Percentiles rank a stretch among this genome's conserved stretches.
Evolutionary conservation across 2,888 invertebrate genomes (phyloP).

Genomic region (Petrolisthes manimaculis): DNA sequence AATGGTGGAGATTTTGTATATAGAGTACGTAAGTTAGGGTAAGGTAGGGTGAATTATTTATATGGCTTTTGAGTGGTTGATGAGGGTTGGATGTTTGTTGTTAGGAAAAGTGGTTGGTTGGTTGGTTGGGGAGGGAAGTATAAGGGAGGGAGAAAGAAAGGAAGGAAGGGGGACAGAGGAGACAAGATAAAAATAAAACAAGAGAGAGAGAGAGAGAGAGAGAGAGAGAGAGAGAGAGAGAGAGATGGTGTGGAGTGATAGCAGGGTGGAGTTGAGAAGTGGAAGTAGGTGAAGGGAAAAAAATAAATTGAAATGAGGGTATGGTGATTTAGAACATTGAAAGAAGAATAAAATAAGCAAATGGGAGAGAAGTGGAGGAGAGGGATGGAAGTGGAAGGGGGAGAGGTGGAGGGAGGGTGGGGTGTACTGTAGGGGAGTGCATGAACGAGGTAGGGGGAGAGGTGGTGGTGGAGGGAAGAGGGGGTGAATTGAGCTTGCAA

Average conservation of each 20-base stretch:
- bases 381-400: background rate
- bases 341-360: background rate
- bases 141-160: background rate
- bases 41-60: no score
- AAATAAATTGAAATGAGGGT: background rate
- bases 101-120: no score
- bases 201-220: background rate
- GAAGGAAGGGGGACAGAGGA: background rate
- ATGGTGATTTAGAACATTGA: background rate
- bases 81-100: no score
- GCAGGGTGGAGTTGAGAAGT: background rate
- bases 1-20: no score
- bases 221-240: background rate
- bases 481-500: background rate
- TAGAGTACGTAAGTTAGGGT: no score
- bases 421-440: no score
- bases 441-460: background rate
- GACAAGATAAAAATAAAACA: background rate
- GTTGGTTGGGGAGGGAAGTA: background rate
- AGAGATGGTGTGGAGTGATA: background rate
- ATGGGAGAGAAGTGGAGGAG: background rate
- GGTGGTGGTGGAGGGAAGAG: background rate
- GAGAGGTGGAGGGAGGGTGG: background rate
- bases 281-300: background rate
- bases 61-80: no score